A percentile compares a stretch with the other conserved stretches of the same genome.
These are phyloP conservation scores for Oceanodroma leucorhoa DNA, from an alignment of 2,797 vertebrate genomes.

Conservation along the genomic window DNA sequence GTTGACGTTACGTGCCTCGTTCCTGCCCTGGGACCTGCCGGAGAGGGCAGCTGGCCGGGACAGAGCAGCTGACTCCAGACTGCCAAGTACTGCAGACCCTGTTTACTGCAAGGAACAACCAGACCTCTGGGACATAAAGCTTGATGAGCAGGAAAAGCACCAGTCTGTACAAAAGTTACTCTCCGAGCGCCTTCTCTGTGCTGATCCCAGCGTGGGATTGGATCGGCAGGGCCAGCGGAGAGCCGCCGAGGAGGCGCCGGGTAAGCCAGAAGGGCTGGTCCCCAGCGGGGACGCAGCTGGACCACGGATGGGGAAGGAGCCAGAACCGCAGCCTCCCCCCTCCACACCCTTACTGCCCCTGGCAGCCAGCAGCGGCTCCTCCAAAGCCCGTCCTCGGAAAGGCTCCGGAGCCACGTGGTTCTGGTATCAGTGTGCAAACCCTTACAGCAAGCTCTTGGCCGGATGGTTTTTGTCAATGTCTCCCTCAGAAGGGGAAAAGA, in stretches of 20 bases:
- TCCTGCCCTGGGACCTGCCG: background rate
- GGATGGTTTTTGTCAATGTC: background rate
- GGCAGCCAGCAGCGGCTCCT: background rate
- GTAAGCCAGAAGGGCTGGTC: background rate
- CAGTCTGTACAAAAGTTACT: background rate
- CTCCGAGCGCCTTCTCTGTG: background rate
- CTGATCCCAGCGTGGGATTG: accelerated
- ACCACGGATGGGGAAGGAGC: background rate
- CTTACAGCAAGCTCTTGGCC: accelerated
- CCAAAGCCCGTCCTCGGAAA: accelerated
- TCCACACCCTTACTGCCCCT: background rate
- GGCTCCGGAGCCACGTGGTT: accelerated
- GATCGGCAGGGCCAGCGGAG: background rate
- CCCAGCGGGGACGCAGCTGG: background rate
- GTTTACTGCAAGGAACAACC: background rate
- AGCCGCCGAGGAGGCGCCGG: background rate
- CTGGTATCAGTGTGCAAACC: background rate
- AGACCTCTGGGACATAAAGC: background rate
- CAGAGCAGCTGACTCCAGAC: background rate
- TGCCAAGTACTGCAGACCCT: background rate
- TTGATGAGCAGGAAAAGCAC: background rate
- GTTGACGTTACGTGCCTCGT: accelerated
- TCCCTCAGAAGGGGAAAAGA: background rate
- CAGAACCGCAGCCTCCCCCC: background rate
- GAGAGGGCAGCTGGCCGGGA: background rate